Evolutionary conservation across 2,113 vertebrate genomes (phyloP), one percentile per base, ranked within the genome.

Genomic region (Theristicus caerulescens): DNA sequence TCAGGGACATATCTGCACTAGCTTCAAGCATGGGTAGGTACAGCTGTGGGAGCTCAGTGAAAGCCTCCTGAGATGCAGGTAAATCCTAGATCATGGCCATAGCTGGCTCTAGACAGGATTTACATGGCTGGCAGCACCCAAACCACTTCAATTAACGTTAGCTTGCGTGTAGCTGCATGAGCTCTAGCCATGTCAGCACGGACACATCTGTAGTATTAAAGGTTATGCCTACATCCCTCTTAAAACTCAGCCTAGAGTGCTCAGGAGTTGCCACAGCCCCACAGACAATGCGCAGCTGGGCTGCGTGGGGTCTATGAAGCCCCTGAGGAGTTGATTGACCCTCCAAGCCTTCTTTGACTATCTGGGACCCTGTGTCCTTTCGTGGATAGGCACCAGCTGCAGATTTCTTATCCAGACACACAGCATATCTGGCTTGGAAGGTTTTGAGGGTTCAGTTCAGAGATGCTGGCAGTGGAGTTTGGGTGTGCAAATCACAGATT

Each of bases 211-310:
- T 32, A 70, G 42, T 62, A 36, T 15, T 58, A 27, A 49, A 61
- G 14, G 11, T 26, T 65, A 57, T 7, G 6, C 10, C 19, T 26
- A 20, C 0, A 0, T 31, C 20, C 31, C 25, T 51, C 32, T 72
- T 80, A 71, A 93, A 94, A 21, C 10, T 16, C 73, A 78, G 9
- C 3, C 29, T 44, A n/a, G 17, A 70, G 34, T 11, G 21, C 24
- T 44, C 25, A 71, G 51, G 55, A 74, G 24, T 13, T 78, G 51
- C 20, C 69, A 65, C 0, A 0, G 31, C 5, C 85, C 29, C 34
- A 31, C 29, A 89, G 44, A 14, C 10, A 14, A 49, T 0, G 10
- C 12, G 29, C 4, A 70, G 10, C 2, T 57, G 34, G 26, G 17
- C 40, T 74, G 15, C 2, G 3, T 38, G 22, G 20, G 25, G 26